A percentile compares a stretch with the other conserved stretches of the same genome.
phyloP scores from a whole-genome alignment of 2,888 invertebrate species.

The Drosophila austrosaltans region DNA sequence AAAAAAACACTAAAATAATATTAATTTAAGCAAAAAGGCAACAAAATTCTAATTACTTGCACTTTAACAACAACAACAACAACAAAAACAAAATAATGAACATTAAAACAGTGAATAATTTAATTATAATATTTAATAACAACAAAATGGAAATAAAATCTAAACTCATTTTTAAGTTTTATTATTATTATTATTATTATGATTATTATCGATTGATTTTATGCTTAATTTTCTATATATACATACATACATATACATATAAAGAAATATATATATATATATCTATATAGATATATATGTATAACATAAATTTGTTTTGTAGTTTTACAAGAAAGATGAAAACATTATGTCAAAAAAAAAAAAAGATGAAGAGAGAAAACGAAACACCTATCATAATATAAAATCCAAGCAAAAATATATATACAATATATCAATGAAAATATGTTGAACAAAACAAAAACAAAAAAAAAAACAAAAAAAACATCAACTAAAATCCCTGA shows the following conservation, averaged over 20 bases:
- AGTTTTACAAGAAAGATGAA: conserved; percentile 31
- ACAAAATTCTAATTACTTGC: conserved; percentile 38
- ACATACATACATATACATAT: conserved; percentile 37
- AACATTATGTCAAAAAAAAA: conserved; percentile 17
- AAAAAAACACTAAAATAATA: conserved; percentile 25
- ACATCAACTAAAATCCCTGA: conserved; percentile 56
- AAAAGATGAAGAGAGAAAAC: conserved; percentile 26
- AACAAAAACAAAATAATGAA: conserved; percentile 31
- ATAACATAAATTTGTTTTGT: conserved; percentile 20
- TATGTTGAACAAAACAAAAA: conserved; percentile 62
- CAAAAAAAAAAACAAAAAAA: conserved; percentile 27
- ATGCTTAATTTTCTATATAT: conserved; percentile 56
- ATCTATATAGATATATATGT: conserved; percentile 17
- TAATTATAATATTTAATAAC: conserved; percentile 48
- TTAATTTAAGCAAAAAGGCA: conserved; percentile 13
- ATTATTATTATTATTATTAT: conserved; percentile 30
- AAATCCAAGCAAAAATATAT: conserved; percentile 42
- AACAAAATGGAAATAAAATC: conserved; percentile 12
- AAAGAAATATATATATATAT: conserved; percentile 23
- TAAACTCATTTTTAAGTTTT: conserved; percentile 31
- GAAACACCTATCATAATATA: conserved; percentile 31
- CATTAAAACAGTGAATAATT: conserved; percentile 66
- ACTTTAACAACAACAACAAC: conserved; percentile 43
- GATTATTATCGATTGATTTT: conserved; percentile 43
- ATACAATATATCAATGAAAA: conserved; percentile 64